phyloP scores from a whole-genome alignment of 2,113 vertebrate genomes.

The Empidonax traillii region DNA sequence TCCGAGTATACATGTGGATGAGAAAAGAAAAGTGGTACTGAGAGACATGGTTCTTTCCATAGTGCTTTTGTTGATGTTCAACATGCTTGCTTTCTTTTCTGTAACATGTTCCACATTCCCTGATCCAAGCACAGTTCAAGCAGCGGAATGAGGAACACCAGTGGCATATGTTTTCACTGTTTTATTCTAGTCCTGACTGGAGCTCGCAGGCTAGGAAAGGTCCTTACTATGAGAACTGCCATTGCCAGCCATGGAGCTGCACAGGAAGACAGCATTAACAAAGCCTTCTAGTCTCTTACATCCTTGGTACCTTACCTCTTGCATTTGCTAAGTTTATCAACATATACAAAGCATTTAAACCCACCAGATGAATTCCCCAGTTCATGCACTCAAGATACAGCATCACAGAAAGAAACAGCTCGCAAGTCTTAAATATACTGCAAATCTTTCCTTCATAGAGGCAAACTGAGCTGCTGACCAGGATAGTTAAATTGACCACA shows the following conservation, averaged over 20 bases:
- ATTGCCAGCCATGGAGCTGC: not conserved
- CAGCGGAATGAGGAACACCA: fast-evolving
- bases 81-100: not conserved
- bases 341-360: not conserved
- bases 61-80: not conserved
- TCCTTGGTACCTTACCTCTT: not conserved
- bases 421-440: not conserved
- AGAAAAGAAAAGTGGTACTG: not conserved
- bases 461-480: not conserved
- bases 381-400: not conserved
- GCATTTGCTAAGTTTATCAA: not conserved
- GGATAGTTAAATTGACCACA: not conserved
- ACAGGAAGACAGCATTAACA: not conserved
- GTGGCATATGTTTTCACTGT: not conserved
- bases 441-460: not conserved
- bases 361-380: not conserved
- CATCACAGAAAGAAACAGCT: not conserved
- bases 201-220: not conserved
- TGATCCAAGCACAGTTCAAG: not conserved
- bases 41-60: not conserved
- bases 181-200: not conserved
- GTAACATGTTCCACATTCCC: not conserved
- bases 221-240: not conserved
- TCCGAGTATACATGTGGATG: not conserved
- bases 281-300: not conserved